phyloP scores from a whole-genome alignment of 1,140 invertebrate species.

The Frieseomelitta varia region DNA sequence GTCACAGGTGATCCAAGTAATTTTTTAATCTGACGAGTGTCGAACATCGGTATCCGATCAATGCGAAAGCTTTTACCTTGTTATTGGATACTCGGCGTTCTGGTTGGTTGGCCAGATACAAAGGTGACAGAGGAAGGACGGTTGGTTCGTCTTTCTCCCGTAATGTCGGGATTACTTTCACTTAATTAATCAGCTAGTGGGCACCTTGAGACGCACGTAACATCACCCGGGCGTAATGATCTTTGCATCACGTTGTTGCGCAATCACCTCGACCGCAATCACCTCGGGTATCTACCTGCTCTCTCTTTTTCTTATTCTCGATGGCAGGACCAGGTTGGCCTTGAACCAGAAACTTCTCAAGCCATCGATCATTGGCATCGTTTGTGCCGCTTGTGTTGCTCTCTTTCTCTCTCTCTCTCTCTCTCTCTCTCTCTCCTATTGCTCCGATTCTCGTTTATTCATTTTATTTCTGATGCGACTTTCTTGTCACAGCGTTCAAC shows the following conservation, averaged over 20 bases:
- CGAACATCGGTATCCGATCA: background rate
- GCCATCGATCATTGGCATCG: slow-evolving; percentile 42
- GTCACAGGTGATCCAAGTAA: background rate
- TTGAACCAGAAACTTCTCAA: slow-evolving; percentile 50
- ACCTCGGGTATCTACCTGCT: background rate
- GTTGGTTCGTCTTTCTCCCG: background rate
- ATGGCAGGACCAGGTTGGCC: slow-evolving; percentile 14
- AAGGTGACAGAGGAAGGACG: background rate
- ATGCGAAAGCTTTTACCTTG: background rate
- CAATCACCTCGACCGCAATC: slow-evolving; percentile 37
- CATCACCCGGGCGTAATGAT: slow-evolving; percentile 11
- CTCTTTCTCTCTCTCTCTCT: background rate
- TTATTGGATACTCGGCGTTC: too few species aligned
- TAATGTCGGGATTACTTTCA: slow-evolving; percentile 54
- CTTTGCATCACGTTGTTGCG: slow-evolving; percentile 49
- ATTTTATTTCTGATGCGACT: too few species aligned
- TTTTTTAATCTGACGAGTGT: background rate
- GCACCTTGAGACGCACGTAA: slow-evolving; percentile 25
- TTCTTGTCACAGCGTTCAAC: background rate
- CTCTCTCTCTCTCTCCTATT: background rate
- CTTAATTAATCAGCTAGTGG: slow-evolving; percentile 47
- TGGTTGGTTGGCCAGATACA: background rate
- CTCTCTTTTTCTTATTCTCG: slow-evolving; percentile 39
- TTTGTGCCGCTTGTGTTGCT: background rate
- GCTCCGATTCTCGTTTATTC: background rate